Evolutionary conservation across 2,888 invertebrate genomes (phyloP).

Genomic region (Fissipunctia ypsillon): DNA sequence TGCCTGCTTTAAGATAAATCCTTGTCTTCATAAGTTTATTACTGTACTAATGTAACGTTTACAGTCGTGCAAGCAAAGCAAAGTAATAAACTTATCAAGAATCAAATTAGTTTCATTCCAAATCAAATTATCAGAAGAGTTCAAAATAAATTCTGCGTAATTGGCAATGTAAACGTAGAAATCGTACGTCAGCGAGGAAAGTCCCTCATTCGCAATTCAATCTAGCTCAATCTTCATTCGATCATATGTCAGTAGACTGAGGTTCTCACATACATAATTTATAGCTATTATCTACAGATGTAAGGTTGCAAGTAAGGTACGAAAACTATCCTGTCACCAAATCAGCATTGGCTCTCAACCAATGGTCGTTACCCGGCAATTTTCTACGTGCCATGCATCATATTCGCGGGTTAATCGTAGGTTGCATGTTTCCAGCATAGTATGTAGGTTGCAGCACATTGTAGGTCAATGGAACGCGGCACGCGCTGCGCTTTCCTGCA

Average conservation of each 20-base stretch:
- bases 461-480: constrained; percentile 85
- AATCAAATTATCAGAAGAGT: constrained; percentile 32
- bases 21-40: constrained; percentile 23
- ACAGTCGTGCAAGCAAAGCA: constrained; percentile 3
- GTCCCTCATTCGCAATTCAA: constrained; percentile 48
- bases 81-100: constrained; percentile 39
- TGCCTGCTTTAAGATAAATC: constrained; percentile 15
- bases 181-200: constrained; percentile 48
- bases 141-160: constrained; percentile 55
- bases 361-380: constrained; percentile 70
- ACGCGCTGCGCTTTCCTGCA: constrained; percentile 84
- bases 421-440: constrained; percentile 77
- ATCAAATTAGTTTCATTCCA: constrained; percentile 32
- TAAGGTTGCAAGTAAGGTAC: constrained; percentile 46
- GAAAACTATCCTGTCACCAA: constrained; percentile 73
- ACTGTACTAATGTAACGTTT: not conserved
- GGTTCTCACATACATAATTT: constrained; percentile 48
- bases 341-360: constrained; percentile 66
- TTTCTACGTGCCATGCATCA: constrained; percentile 78
- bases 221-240: constrained; percentile 44
- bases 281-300: constrained; percentile 47
- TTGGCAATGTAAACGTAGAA: constrained; percentile 55
- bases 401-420: constrained; percentile 80
- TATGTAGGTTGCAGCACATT: constrained; percentile 81
- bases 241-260: constrained; percentile 40